These are phyloP conservation scores for Myiotriccus ornatus DNA, from an alignment of 2,797 vertebrate genomes.

Conservation along the genomic window DNA sequence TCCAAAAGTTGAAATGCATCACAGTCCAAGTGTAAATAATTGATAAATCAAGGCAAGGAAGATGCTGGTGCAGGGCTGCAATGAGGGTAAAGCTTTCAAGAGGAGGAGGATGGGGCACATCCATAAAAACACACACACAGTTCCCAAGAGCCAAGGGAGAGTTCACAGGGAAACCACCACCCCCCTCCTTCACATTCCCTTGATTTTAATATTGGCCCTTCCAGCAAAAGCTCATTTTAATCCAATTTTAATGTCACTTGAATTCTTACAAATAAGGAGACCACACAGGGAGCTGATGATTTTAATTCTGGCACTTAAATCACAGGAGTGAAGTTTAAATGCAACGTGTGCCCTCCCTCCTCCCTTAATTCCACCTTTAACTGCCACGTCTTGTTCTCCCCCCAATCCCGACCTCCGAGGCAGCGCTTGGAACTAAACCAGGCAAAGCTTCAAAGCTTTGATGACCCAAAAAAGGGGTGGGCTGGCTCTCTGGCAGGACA, in stretches of 20 bases:
- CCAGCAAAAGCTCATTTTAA: slow-evolving; percentile 47
- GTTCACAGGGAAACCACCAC: not conserved
- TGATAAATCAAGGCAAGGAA: slow-evolving; percentile 34
- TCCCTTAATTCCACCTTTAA: not conserved
- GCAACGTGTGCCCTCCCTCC: not conserved
- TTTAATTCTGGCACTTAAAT: slow-evolving; percentile 62
- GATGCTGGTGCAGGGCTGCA: not conserved
- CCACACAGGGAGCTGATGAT: slow-evolving; percentile 61
- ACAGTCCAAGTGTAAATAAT: slow-evolving; percentile 64
- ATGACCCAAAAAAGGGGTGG: not conserved
- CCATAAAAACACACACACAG: not conserved
- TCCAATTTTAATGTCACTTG: slow-evolving; percentile 54
- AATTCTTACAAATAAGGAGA: slow-evolving; percentile 45
- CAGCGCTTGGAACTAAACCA: not conserved
- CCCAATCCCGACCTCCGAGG: not conserved
- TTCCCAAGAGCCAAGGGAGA: not conserved
- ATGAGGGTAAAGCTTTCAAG: slow-evolving; percentile 18
- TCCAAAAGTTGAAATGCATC: slow-evolving; percentile 53
- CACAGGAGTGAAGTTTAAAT: slow-evolving; percentile 36
- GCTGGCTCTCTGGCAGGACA: not conserved
- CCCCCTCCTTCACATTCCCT: not conserved
- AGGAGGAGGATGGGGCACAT: not conserved
- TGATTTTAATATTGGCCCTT: slow-evolving; percentile 42
- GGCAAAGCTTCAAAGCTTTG: not conserved
- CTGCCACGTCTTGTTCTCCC: not conserved